phyloP scores from a whole-genome alignment of 2,797 vertebrate species.

The Salmo trutta region DNA sequence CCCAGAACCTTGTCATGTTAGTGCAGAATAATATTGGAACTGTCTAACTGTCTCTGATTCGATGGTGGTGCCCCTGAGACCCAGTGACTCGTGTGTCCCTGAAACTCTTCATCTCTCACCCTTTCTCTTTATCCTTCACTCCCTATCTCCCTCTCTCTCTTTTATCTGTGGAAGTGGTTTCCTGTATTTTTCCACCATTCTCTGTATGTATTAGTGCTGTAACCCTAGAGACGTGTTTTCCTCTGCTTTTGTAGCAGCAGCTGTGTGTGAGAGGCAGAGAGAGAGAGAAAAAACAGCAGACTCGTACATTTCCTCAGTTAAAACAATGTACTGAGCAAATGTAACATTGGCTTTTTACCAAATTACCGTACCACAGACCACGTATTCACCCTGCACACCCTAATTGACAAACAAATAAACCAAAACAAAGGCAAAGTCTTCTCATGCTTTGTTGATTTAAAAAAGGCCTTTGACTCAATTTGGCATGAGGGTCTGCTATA shows the following conservation, averaged over 20 bases:
- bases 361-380: too few relatives aligned
- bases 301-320: too few relatives aligned
- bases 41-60: slow-evolving; percentile 4
- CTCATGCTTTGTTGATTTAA: too few relatives aligned
- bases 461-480: too few relatives aligned
- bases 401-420: too few relatives aligned
- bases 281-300: neutral
- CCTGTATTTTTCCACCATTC: slow-evolving; percentile 76
- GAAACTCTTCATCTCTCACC: neutral
- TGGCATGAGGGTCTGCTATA: too few relatives aligned
- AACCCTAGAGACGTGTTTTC: slow-evolving; percentile 68
- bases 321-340: too few relatives aligned
- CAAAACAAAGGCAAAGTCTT: too few relatives aligned
- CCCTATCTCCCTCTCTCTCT: slow-evolving; percentile 26
- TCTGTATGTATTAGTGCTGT: slow-evolving; percentile 50
- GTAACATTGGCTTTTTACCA: too few relatives aligned
- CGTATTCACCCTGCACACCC: too few relatives aligned
- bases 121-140: neutral
- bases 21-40: slow-evolving; percentile 1
- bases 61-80: neutral
- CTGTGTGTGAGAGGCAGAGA: slow-evolving; percentile 63
- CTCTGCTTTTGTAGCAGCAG: slow-evolving; percentile 79
- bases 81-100: neutral
- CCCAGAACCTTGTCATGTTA: neutral
- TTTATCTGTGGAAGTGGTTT: slow-evolving; percentile 71